Conservation (phyloP, 2,113 vertebrate species). For the Oreotrochilus melanogaster region DNA sequence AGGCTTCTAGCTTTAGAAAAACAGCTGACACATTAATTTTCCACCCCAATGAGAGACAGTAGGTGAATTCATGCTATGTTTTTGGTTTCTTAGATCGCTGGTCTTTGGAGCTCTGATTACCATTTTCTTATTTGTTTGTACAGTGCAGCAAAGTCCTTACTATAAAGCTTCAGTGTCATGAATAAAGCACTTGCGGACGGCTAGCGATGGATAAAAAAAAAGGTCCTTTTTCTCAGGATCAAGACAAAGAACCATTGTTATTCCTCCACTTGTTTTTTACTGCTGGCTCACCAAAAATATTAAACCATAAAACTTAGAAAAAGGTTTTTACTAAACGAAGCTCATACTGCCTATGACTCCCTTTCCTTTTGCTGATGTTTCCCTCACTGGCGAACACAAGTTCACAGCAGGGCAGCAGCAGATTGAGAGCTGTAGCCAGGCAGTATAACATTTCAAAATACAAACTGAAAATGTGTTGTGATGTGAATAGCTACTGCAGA, state of each 20-base stretch:
- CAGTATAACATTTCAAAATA: slow-evolving; percentile 53
- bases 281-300: not conserved
- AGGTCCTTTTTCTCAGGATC: not conserved
- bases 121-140: not conserved
- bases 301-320: not conserved
- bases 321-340: slow-evolving; percentile 17
- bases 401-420: slow-evolving; percentile 12
- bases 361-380: not conserved
- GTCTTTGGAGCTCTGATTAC: not conserved
- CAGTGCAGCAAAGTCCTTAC: not conserved
- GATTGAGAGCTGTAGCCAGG: not conserved
- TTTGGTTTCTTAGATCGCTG: not conserved
- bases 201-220: not conserved
- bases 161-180: not conserved
- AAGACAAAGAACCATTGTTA: not conserved
- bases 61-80: not conserved
- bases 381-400: not conserved
- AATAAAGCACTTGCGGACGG: not conserved
- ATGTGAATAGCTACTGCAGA: slow-evolving; percentile 40
- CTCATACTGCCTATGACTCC: not conserved
- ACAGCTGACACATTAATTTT: not conserved
- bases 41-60: not conserved
- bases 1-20: not conserved
- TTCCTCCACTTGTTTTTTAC: not conserved
- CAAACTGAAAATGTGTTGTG: slow-evolving; percentile 55